Conservation (phyloP, 2,113 vertebrate genomes). For the Passer montanus region DNA sequence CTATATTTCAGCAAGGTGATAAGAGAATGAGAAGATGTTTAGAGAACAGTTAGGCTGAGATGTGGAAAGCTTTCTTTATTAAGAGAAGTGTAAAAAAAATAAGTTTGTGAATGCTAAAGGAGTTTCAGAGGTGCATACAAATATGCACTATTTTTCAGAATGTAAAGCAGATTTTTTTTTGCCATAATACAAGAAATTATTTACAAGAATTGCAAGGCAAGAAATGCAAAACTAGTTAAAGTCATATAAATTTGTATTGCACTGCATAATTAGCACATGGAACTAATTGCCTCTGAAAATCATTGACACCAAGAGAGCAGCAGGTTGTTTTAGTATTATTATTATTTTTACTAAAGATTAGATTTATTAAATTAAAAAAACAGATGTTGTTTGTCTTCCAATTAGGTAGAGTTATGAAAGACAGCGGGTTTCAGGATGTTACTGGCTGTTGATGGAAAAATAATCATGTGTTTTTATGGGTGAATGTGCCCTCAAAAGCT, state of each 20-base stretch:
- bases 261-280: not conserved
- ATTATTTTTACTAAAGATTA: not conserved
- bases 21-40: not conserved
- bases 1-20: not conserved
- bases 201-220: not conserved
- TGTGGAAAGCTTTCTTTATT: not conserved
- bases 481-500: not conserved
- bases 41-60: not conserved
- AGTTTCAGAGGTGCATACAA: not conserved
- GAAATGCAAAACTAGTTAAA: not conserved
- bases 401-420: not conserved
- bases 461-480: not conserved
- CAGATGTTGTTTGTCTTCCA: not conserved
- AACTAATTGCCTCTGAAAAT: slow-evolving; percentile 1
- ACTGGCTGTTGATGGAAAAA: not conserved
- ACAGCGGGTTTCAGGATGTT: not conserved
- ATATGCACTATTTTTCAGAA: not conserved
- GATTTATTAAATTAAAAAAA: slow-evolving; percentile 6
- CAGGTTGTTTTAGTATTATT: not conserved
- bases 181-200: not conserved
- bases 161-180: not conserved
- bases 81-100: not conserved
- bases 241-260: not conserved
- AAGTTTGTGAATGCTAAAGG: not conserved
- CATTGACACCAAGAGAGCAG: not conserved